These are phyloP conservation scores for Rhagophthalmus giganteus DNA, from an alignment of 2,888 invertebrate species.

Conservation along the genomic window DNA sequence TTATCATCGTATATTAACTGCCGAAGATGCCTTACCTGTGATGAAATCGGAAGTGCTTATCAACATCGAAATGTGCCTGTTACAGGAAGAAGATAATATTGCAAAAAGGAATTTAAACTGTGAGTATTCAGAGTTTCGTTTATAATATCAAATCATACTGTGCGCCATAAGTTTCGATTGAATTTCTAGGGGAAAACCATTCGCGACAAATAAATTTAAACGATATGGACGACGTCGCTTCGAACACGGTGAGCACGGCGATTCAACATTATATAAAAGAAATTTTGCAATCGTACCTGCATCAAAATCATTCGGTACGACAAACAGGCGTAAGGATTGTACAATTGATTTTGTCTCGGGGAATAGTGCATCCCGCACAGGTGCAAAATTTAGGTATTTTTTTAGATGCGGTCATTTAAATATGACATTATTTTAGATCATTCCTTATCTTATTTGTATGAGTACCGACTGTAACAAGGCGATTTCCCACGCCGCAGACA, in stretches of 20 bases:
- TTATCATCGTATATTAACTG: slow-evolving; percentile 78
- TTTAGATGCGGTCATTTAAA: no score
- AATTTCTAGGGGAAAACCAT: slow-evolving; percentile 78
- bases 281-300: slow-evolving; percentile 88
- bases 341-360: slow-evolving; percentile 92
- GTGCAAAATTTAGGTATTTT: slow-evolving; percentile 50
- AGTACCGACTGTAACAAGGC: slow-evolving; percentile 85
- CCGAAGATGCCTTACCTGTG: slow-evolving; percentile 67
- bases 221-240: slow-evolving; percentile 98
- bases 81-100: slow-evolving; percentile 96
- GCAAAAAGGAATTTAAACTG: slow-evolving; percentile 95
- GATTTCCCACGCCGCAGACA: slow-evolving; percentile 87
- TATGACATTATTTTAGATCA: no score
- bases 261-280: slow-evolving; percentile 96
- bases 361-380: slow-evolving; percentile 95
- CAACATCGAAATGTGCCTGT: slow-evolving; percentile 93
- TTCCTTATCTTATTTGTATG: slow-evolving; percentile 92
- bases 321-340: slow-evolving; percentile 90
- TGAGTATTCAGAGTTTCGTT: no score
- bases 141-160: no score
- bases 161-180: no score
- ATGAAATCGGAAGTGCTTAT: slow-evolving; percentile 87
- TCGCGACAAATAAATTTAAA: slow-evolving; percentile 95
- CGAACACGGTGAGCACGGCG: slow-evolving; percentile 97
- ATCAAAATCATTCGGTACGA: slow-evolving; percentile 79